These are phyloP conservation scores for Tinea semifulvella DNA, from an alignment of 2,888 invertebrate genomes.

Conservation along the genomic window DNA sequence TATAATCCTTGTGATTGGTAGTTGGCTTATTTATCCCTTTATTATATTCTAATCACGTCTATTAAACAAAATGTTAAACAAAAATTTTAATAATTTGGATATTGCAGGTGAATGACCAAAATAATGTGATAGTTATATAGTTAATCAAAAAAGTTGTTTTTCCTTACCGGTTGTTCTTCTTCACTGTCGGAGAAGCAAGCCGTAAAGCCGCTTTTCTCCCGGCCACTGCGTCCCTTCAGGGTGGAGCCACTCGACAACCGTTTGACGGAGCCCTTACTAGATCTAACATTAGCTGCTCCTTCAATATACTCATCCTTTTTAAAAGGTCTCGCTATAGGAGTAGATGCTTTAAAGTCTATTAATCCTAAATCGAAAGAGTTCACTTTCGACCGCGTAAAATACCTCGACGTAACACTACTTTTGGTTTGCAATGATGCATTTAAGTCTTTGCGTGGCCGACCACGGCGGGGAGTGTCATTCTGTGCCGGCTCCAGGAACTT, in stretches of 20 bases:
- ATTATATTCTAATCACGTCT: too few relatives aligned
- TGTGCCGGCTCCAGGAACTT: constrained; percentile 35
- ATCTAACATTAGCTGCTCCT: neutral
- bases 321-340: neutral
- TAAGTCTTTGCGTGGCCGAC: neutral
- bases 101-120: too few relatives aligned
- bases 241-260: neutral
- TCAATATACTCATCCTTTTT: neutral
- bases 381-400: constrained; percentile 7
- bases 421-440: neutral
- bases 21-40: too few relatives aligned
- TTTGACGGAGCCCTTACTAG: neutral
- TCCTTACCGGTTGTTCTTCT: constrained; percentile 38
- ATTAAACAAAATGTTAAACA: too few relatives aligned
- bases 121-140: too few relatives aligned
- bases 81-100: too few relatives aligned
- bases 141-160: constrained; percentile 21
- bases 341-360: neutral
- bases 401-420: neutral
- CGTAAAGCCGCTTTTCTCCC: constrained; percentile 48
- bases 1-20: too few relatives aligned
- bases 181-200: constrained; percentile 58
- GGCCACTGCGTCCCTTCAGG: neutral
- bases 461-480: neutral
- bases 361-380: neutral